These are phyloP conservation scores for Eubucco bourcierii DNA, from an alignment of 2,113 vertebrate species.

Conservation along the genomic window DNA sequence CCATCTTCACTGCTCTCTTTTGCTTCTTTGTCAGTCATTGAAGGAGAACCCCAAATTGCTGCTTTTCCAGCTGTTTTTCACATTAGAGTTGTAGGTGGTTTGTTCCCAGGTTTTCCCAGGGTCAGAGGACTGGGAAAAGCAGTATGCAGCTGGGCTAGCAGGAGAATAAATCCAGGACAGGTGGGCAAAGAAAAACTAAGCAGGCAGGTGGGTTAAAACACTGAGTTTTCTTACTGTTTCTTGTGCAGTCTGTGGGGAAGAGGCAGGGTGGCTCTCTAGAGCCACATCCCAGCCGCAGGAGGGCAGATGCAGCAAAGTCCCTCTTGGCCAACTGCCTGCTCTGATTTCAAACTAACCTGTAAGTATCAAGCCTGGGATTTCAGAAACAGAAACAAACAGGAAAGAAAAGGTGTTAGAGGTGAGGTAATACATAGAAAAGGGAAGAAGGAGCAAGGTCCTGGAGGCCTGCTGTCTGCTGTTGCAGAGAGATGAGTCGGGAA, in stretches of 20 bases:
- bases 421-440: neutral
- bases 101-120: neutral
- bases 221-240: neutral
- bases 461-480: neutral
- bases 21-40: neutral
- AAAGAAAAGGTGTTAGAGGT: neutral
- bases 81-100: neutral
- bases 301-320: neutral
- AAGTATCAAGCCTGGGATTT: neutral
- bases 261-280: neutral
- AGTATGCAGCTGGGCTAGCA: neutral
- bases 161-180: neutral
- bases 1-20: neutral
- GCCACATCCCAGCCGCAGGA: neutral
- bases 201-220: neutral
- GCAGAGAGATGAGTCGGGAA: neutral
- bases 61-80: neutral
- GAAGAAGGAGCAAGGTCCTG: neutral
- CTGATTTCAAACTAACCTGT: neutral
- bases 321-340: rapidly evolving
- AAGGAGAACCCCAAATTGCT: neutral
- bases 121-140: neutral
- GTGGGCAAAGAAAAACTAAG: neutral
- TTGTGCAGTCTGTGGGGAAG: neutral
- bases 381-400: neutral